Evolutionary conservation across 2,797 vertebrate species (phyloP).

Genomic region (Sarcophilus harrisii): DNA sequence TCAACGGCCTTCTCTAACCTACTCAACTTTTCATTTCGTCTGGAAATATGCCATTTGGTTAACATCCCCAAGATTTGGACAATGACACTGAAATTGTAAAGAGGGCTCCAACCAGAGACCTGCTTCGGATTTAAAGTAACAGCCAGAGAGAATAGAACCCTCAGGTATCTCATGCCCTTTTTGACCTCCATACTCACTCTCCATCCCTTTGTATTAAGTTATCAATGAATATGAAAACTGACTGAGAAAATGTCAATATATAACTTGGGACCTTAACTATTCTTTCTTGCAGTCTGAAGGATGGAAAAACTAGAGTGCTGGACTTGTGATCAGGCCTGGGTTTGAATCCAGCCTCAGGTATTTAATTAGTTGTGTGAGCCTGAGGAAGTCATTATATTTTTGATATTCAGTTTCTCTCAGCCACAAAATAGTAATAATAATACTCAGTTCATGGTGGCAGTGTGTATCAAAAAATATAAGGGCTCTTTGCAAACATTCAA

Average conservation of each 20-base stretch:
- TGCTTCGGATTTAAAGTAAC: background rate
- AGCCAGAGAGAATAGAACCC: background rate
- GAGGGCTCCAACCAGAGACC: background rate
- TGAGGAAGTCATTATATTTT: background rate
- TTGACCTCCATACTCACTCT: background rate
- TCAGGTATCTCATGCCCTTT: background rate
- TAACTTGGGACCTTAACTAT: background rate
- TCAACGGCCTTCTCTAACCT: background rate
- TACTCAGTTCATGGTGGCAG: background rate
- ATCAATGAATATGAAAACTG: background rate
- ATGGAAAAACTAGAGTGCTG: background rate
- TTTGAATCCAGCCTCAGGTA: background rate
- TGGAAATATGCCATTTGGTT: background rate
- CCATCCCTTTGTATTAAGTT: background rate
- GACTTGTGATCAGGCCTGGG: background rate
- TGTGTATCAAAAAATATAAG: background rate
- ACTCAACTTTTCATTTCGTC: background rate
- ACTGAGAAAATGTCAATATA: background rate
- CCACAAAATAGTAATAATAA: background rate
- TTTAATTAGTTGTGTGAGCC: background rate
- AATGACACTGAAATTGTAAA: constrained; percentile 27
- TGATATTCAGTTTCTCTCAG: background rate
- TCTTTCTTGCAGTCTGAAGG: background rate
- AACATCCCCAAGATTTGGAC: constrained; percentile 19
- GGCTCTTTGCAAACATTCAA: background rate